Percentiles rank a stretch among this genome's conserved stretches.
Evolutionary conservation across 2,888 invertebrate species (phyloP).

Genomic region (Drosophila nr. fundita): DNA sequence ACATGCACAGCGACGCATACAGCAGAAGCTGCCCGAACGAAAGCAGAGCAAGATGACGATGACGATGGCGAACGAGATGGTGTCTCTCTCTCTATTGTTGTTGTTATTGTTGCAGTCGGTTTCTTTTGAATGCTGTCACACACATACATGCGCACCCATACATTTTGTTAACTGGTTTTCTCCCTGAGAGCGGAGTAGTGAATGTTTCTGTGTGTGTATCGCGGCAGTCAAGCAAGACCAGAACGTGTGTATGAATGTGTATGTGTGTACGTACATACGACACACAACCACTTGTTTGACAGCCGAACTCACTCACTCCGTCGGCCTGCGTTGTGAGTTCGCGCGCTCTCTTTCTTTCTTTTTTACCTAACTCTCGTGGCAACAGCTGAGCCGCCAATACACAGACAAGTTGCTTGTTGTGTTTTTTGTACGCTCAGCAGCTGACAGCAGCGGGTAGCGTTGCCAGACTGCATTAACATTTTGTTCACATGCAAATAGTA

Average conservation of each 20-base stretch:
- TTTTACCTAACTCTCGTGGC: conserved; percentile 14
- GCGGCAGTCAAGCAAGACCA: conserved; percentile 54
- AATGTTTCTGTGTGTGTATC: conserved; percentile 35
- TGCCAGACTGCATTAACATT: conserved; percentile 48
- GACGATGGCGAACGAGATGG: conserved; percentile 44
- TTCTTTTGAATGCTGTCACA: conserved; percentile 52
- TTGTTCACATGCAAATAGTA: conserved; percentile 37
- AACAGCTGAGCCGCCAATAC: conserved; percentile 58
- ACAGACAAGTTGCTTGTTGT: conserved; percentile 26
- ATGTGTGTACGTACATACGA: conserved; percentile 11
- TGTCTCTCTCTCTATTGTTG: conserved; percentile 10
- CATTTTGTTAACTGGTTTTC: conserved; percentile 53
- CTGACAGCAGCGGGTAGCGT: conserved; percentile 54
- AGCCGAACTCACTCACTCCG: conserved; percentile 19
- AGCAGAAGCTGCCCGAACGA: conserved; percentile 71
- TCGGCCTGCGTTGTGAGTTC: conserved; percentile 4
- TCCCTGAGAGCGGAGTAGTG: conserved; percentile 43
- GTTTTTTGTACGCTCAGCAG: conserved; percentile 57
- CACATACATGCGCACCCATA: conserved; percentile 20
- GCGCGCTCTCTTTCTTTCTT: conserved; percentile 16
- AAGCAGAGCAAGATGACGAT: conserved; percentile 73
- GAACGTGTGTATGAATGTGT: conserved; percentile 28
- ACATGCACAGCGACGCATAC: conserved; percentile 25
- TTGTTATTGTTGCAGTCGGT: conserved; percentile 51
- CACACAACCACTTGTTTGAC: conserved; percentile 76